Conservation (phyloP, 2,113 vertebrate genomes). For the Tragulus kanchil region DNA sequence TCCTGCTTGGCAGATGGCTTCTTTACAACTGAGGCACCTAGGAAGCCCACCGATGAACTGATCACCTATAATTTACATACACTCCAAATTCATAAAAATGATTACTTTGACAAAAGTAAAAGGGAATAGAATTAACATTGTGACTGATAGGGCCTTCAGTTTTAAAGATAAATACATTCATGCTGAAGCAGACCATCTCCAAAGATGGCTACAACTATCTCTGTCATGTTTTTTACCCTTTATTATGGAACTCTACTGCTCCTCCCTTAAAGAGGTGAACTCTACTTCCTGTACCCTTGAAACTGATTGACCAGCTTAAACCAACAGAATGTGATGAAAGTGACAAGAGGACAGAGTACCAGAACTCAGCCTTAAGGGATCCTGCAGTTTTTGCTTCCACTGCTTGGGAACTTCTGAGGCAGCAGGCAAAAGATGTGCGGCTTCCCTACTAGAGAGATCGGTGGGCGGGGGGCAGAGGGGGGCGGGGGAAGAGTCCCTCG, state of each 20-base stretch:
- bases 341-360: neutral
- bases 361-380: neutral
- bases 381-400: neutral
- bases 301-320: neutral
- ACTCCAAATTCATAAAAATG: neutral
- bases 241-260: neutral
- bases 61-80: neutral
- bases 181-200: neutral
- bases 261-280: neutral
- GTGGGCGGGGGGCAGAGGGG: no score
- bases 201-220: neutral
- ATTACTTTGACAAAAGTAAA: constrained; percentile 12
- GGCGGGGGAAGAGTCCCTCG: neutral
- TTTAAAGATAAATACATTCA: constrained; percentile 14
- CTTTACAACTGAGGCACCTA: neutral
- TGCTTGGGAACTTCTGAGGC: neutral
- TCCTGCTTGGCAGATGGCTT: neutral
- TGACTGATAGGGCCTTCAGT: neutral
- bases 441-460: neutral
- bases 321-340: neutral
- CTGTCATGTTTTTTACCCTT: neutral
- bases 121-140: neutral
- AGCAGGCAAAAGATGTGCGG: neutral
- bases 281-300: neutral
- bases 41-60: neutral